phyloP scores from a whole-genome alignment of 2,888 invertebrate genomes.

The Athalia rosae region DNA sequence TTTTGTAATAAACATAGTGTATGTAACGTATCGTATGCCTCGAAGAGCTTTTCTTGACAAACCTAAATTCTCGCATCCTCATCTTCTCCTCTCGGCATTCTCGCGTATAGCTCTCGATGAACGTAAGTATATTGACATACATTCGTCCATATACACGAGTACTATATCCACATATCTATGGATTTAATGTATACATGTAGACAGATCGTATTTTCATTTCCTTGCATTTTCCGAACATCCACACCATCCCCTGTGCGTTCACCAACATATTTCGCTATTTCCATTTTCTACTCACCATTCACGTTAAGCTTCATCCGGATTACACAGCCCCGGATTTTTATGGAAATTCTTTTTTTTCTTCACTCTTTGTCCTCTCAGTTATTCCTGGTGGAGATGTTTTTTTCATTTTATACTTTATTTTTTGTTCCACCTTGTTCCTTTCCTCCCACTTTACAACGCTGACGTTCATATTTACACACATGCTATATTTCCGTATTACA shows the following conservation, averaged over 20 bases:
- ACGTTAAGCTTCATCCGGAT: conserved; percentile 71
- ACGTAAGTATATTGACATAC: not conserved
- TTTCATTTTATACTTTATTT: conserved; percentile 46
- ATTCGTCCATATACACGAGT: not conserved
- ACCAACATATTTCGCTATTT: conserved; percentile 33
- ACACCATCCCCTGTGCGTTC: conserved; percentile 4
- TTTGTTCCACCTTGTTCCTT: conserved; percentile 51
- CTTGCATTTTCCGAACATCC: conserved; percentile 18
- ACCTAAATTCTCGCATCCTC: conserved; percentile 34
- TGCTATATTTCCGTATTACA: not conserved
- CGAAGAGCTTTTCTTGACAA: conserved; percentile 38
- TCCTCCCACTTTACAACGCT: conserved; percentile 48
- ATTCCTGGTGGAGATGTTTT: not conserved
- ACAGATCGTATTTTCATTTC: conserved; percentile 19
- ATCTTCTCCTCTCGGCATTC: conserved; percentile 54
- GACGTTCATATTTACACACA: not conserved
- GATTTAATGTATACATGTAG: too few species aligned
- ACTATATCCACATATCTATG: not conserved
- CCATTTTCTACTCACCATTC: conserved; percentile 55
- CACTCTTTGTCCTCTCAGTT: conserved; percentile 16
- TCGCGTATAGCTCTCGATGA: conserved; percentile 38
- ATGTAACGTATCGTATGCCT: conserved; percentile 47
- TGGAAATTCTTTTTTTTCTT: conserved; percentile 55
- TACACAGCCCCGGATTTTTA: conserved; percentile 67
- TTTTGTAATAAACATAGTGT: conserved; percentile 70